phyloP scores from a whole-genome alignment of 2,113 vertebrate species.

The Leptobrachium ailaonicum region DNA sequence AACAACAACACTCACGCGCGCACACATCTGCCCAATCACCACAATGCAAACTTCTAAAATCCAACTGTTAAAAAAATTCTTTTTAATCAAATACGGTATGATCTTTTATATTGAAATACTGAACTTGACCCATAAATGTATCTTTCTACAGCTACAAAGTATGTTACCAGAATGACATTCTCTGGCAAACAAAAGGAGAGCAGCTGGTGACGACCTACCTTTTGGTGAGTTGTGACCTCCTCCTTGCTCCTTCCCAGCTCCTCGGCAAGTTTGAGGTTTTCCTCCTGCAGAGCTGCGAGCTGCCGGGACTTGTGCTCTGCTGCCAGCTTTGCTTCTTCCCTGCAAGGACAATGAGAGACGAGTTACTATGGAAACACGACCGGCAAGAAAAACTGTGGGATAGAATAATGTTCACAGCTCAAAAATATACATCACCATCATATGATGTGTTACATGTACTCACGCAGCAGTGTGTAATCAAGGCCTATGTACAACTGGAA shows the following conservation, averaged over 20 bases:
- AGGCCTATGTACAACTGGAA: no score
- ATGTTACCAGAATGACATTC: no score
- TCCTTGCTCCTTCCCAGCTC: conserved; percentile 77
- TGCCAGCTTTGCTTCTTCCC: conserved; percentile 83
- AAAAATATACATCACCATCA: conserved; percentile 63
- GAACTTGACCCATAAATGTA: no score
- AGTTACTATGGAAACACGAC: conserved; percentile 78
- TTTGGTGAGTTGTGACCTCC: conserved; percentile 74
- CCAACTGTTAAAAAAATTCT: no score
- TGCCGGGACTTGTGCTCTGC: conserved; percentile 76
- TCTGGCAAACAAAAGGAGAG: no score
- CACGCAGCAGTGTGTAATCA: background rate
- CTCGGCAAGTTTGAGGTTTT: conserved; percentile 82
- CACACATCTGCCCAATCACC: no score
- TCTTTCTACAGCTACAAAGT: no score
- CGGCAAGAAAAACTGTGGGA: conserved; percentile 70
- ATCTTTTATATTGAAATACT: no score
- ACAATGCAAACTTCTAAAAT: no score
- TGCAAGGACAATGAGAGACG: conserved; percentile 70
- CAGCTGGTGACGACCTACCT: conserved; percentile 67
- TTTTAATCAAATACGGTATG: no score
- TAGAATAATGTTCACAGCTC: conserved; percentile 66
- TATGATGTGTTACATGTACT: conserved; percentile 46
- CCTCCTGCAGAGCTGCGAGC: conserved; percentile 79
- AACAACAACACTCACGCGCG: no score